These are phyloP conservation scores for Pocillopora meandrina DNA, from an alignment of 92 coral and sea anemone genomes.

Conservation along the genomic window DNA sequence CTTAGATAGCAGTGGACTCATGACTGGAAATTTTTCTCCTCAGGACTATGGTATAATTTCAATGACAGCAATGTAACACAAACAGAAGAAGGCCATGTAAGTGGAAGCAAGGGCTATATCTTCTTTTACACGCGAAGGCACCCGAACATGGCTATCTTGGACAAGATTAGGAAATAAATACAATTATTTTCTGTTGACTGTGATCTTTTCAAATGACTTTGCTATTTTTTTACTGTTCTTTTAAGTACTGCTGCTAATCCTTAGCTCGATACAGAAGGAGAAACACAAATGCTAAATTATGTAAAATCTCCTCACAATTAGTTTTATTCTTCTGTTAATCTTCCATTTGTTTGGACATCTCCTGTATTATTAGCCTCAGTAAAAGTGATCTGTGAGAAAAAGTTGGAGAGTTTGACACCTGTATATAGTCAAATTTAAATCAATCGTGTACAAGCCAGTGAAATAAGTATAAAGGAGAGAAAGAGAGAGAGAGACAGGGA, in stretches of 20 bases:
- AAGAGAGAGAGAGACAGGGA: not conserved
- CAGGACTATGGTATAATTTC: slow-evolving; percentile 97
- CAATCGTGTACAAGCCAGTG: slow-evolving; percentile 9
- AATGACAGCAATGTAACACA: slow-evolving; percentile 93
- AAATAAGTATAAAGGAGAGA: not conserved
- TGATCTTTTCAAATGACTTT: not conserved
- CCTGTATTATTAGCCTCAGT: not conserved
- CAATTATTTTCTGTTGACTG: not conserved
- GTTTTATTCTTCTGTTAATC: not conserved
- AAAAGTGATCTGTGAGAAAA: not conserved
- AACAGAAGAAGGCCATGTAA: slow-evolving; percentile 85
- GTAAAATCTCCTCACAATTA: not conserved
- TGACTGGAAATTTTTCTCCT: not conserved
- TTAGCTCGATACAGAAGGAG: not conserved
- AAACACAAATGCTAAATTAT: not conserved
- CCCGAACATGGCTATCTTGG: slow-evolving; percentile 93
- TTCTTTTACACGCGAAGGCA: slow-evolving; percentile 97
- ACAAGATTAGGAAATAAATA: slow-evolving; percentile 78
- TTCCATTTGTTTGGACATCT: not conserved
- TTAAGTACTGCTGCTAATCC: not conserved
- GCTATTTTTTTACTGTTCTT: not conserved
- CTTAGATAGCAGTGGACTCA: too few relatives aligned
- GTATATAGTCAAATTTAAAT: slow-evolving; percentile 39
- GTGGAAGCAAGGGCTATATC: slow-evolving; percentile 91
- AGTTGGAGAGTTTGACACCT: not conserved